phyloP scores from a whole-genome alignment of 1,140 invertebrate species.

The Hypothenemus hampei region DNA sequence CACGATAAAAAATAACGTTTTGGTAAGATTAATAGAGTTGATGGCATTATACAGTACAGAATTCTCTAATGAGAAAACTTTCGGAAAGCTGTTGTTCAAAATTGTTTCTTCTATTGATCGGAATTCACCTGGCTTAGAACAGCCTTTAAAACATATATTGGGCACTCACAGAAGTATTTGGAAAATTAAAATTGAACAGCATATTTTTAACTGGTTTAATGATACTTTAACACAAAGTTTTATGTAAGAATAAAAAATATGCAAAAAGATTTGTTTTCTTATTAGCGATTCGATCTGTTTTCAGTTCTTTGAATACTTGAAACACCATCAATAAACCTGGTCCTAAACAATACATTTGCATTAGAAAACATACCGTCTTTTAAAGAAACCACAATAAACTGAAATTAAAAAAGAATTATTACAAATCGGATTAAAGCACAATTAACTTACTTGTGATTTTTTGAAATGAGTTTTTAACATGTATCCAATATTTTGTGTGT shows the following conservation, averaged over 20 bases:
- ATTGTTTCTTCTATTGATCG: conserved; percentile 18
- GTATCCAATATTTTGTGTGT: conserved; percentile 97
- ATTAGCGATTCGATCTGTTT: background rate
- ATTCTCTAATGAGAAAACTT: conserved; percentile 24
- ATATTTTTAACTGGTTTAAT: conserved; percentile 15
- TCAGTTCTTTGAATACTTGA: conserved; percentile 76
- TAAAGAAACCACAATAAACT: conserved; percentile 98
- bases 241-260: conserved; percentile 17
- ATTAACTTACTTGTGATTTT: conserved; percentile 72
- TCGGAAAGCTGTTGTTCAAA: conserved; percentile 30
- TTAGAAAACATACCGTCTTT: conserved; percentile 99
- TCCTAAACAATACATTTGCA: conserved; percentile 96
- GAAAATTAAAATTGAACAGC: conserved; percentile 30
- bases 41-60: conserved; percentile 20
- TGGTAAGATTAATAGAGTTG: conserved; percentile 19
- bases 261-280: background rate
- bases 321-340: conserved; percentile 92
- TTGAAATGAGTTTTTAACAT: conserved; percentile 95
- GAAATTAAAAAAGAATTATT: conserved; percentile 39
- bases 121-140: conserved; percentile 10
- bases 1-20: conserved; percentile 13
- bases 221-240: conserved; percentile 29
- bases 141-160: conserved; percentile 26
- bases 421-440: background rate
- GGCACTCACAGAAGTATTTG: conserved; percentile 26